A percentile compares a stretch with the other conserved stretches of the same genome.
Evolutionary conservation across 2,113 vertebrate genomes (phyloP).

Genomic region (Nothoprocta perdicaria): DNA sequence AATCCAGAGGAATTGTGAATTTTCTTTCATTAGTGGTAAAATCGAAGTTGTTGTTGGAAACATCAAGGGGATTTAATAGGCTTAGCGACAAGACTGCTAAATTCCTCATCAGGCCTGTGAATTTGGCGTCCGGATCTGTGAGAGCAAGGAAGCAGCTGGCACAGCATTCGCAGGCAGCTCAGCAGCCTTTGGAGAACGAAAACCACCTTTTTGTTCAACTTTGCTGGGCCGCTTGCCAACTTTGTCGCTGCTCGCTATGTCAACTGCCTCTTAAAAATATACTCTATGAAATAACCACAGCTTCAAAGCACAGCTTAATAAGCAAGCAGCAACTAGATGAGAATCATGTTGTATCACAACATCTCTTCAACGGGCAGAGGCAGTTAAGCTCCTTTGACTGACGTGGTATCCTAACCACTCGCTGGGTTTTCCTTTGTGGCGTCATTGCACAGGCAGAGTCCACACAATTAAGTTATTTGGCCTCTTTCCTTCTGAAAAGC

Average conservation of each 20-base stretch:
- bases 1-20: conserved; percentile 10
- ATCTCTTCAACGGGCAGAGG: not conserved
- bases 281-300: not conserved
- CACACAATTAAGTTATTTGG: not conserved
- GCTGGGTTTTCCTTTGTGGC: not conserved
- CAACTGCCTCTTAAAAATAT: conserved; percentile 16
- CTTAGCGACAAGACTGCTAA: conserved; percentile 17
- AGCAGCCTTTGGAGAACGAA: not conserved
- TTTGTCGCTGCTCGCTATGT: not conserved
- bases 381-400: not conserved
- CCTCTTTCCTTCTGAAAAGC: not conserved
- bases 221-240: conserved; percentile 16
- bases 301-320: conserved; percentile 12
- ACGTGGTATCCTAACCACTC: not conserved
- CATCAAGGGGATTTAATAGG: conserved; percentile 22
- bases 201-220: conserved; percentile 46
- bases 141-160: not conserved
- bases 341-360: not conserved
- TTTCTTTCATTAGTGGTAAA: conserved; percentile 44
- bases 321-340: not conserved
- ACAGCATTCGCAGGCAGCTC: conserved; percentile 18
- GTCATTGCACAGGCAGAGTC: not conserved
- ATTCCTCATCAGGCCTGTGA: conserved; percentile 26
- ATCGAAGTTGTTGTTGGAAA: conserved; percentile 49
- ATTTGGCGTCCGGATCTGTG: conserved; percentile 26